phyloP scores from a whole-genome alignment of 30 jellyfish, hydroid and myxozoan genomes.

The Chrysaora quinquecirrha region DNA sequence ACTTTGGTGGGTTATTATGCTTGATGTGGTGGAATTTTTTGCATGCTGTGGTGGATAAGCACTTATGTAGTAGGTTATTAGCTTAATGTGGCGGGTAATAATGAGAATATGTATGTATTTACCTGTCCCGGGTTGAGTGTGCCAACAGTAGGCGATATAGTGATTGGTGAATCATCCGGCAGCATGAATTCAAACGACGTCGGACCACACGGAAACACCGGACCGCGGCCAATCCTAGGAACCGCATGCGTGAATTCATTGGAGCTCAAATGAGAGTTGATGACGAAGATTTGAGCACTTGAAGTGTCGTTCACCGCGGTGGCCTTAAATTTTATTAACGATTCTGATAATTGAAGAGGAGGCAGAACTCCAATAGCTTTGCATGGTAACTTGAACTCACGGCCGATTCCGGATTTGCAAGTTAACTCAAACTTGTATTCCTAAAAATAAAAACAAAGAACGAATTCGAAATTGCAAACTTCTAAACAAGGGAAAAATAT shows the following conservation, averaged over 20 bases:
- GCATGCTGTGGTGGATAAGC: too few species aligned
- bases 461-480: background rate
- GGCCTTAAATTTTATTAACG: conserved; percentile 77
- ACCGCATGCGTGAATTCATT: conserved; percentile 87
- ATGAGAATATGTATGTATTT: too few species aligned
- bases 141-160: conserved; percentile 89
- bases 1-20: too few species aligned
- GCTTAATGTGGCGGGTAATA: too few species aligned
- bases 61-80: too few species aligned
- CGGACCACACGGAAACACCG: conserved; percentile 93
- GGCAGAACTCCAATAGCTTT: conserved; percentile 91
- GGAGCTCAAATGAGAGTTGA: conserved; percentile 72
- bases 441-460: conserved; percentile 27
- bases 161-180: conserved; percentile 68
- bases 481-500: too few species aligned
- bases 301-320: conserved; percentile 87
- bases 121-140: conserved; percentile 94
- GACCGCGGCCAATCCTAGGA: conserved; percentile 88
- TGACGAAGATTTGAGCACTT: conserved; percentile 65
- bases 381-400: conserved; percentile 78
- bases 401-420: conserved; percentile 96
- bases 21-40: too few species aligned
- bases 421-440: conserved; percentile 71
- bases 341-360: conserved; percentile 76
- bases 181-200: conserved; percentile 83